Base-by-base conservation (phyloP, 2,113 vertebrate genomes). In the Aldabrachelys gigantea region DNA sequence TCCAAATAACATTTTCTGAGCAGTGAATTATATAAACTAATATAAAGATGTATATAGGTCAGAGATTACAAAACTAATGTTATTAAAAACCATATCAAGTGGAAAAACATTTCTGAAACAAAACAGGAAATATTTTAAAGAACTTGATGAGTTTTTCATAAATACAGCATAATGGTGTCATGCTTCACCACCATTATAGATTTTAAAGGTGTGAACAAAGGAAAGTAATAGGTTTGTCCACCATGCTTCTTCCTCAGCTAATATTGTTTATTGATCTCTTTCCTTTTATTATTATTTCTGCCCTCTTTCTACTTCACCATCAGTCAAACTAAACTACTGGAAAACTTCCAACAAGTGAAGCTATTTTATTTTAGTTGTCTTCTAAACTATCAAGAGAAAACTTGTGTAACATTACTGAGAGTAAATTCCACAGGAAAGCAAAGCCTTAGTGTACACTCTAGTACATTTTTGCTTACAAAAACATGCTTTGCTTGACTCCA, bases 101-200 rank as follows among this genome's bases (percentile, higher is more conserved):
- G 91, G 89, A 94, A 95, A 95, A 91, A 47, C 84, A 90, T 17
- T 91, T 96, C 87, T 95, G 92, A 93, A 97, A 91, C 85, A 96
- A 96, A 97, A 97, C 96, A 97, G 97, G 96, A 97, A 97, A 96
- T 87, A 95, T 88, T 97, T 97, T 96, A 82, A 95, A 91, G 89
- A 95, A 96, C 91, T 75, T 97, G 91, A 97, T 97, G 95, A 97
- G 92, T 95, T 97, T 97, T 85, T 97, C 97, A 97, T 59, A 93
- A 96, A 96, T 84, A 94, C 57, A 89, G 89, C 80, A 94, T 95
- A 96, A 76, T 25, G 24, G 38, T 31, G 24, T 50, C 78, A 27
- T 24, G 22, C 25, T 47, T 47, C 78, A 49, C 95, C 82, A 84
- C 90, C 41, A 57, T 47, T 88, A 94, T 94, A 96, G 96, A 96